Percentiles rank a stretch among this genome's conserved stretches.
Evolutionary conservation across 2,888 invertebrate genomes (phyloP).

Genomic region (Luffia ferchaultella): DNA sequence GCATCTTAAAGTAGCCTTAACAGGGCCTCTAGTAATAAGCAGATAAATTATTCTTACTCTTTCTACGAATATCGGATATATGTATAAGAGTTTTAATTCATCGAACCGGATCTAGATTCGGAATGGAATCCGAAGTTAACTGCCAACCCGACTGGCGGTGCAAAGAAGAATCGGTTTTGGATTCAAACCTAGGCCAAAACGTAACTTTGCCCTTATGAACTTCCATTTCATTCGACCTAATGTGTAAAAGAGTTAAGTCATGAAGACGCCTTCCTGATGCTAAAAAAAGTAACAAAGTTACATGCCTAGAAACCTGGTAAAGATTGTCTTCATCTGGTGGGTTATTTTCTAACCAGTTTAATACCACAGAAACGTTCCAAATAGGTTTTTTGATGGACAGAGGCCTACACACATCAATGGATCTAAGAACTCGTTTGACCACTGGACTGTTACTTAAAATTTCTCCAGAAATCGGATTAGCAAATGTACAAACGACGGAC

Average conservation of each 20-base stretch:
- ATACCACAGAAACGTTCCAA: not conserved
- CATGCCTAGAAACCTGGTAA: constrained; percentile 3
- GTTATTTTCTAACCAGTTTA: not conserved
- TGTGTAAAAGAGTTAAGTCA: constrained; percentile 1
- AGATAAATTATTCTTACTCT: too few species aligned
- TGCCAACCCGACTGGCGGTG: constrained; percentile 5
- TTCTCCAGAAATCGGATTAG: not conserved
- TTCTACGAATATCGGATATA: not conserved
- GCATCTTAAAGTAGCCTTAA: constrained; percentile 6
- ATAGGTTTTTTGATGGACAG: not conserved
- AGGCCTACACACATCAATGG: not conserved
- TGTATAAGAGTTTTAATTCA: not conserved
- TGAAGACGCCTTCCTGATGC: constrained; percentile 5
- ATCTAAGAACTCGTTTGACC: too few species aligned
- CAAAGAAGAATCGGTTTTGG: constrained; percentile 1
- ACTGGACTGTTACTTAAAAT: not conserved
- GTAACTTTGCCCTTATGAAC: not conserved
- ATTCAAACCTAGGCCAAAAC: constrained; percentile 5
- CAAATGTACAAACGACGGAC: not conserved
- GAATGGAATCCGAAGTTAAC: not conserved
- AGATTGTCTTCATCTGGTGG: not conserved
- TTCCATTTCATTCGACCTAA: not conserved
- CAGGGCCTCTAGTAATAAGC: not conserved
- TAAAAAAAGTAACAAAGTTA: constrained; percentile 1
- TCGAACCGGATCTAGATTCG: not conserved